Evolutionary conservation across 2,888 invertebrate species (phyloP), one percentile per base, ranked within the genome.

Genomic region (Synergus laeviventris): DNA sequence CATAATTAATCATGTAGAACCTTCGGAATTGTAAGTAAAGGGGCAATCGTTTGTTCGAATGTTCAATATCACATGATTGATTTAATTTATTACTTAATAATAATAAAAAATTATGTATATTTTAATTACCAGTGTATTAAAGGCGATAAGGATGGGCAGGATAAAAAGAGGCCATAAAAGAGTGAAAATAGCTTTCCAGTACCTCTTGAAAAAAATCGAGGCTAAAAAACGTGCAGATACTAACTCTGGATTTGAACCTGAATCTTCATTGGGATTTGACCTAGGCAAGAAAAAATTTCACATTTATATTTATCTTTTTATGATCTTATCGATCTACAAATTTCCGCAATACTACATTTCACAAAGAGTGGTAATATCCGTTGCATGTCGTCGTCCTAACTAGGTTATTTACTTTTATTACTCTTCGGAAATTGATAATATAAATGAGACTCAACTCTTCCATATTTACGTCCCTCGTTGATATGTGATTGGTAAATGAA

Each of bases 121-220:
- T 45, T 42, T 42, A 74, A 31, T 54, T 80, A 86, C 83, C 78
- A 31, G 36, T 18, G 59, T 36, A 54, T 83, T 76, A 85, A 94
- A 92, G 16, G 92, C 59, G 1, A 95, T 88, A 76, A 95, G 93
- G 76, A 95, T 92, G 7, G 96, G 95, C 79, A 95, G 89, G n/a
- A 95, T 91, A 9, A 94, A 73, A 1, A 95, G 81, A 0, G 96
- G 95, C 80, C 94, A 94, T 2, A 94, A 74, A 14, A 95, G 91
- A 24, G 95, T 93, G 76, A 96, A 92, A 0, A 96, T 83, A 1
- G 95, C 93, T 85, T 94, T 94, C 96, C 96, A 96, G 87, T 96
- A 95, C 75, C 94, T 92, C 64, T 92, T 89, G 12, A 94, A 84
- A 87, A 94, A 94, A 18, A 66, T n/a, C 12, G 21, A 21, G 11